Evolutionary conservation across 2,113 vertebrate species (phyloP).

Genomic region (Tragelaphus buxtoni): DNA sequence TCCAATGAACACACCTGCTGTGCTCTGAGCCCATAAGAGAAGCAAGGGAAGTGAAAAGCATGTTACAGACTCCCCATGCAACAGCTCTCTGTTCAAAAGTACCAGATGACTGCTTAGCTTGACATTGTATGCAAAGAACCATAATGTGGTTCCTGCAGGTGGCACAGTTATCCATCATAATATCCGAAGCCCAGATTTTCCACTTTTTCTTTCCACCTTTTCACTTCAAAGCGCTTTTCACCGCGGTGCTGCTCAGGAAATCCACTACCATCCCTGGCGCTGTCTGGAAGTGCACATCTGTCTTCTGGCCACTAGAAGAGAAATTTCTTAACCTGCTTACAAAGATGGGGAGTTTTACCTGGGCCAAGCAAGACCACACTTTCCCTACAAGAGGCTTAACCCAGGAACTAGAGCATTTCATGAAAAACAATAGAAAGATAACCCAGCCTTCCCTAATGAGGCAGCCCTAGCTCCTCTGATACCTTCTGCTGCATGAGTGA

Average conservation of each 20-base stretch:
- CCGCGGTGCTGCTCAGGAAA: not conserved
- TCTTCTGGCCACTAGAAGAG: not conserved
- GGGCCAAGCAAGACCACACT: not conserved
- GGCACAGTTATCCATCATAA: not conserved
- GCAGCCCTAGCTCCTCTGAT: not conserved
- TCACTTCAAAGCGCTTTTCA: not conserved
- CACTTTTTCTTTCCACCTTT: not conserved
- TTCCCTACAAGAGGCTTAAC: not conserved
- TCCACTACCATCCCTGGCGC: not conserved
- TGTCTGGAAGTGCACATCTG: not conserved
- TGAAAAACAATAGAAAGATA: constrained; percentile 16
- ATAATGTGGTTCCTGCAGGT: not conserved
- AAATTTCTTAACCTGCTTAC: not conserved
- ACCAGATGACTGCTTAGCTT: not conserved
- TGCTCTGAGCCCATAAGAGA: not conserved
- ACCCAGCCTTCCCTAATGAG: not conserved
- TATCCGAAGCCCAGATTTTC: not conserved
- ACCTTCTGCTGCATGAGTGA: not conserved
- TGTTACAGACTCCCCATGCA: not conserved
- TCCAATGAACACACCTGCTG: not conserved
- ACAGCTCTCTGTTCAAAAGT: not conserved
- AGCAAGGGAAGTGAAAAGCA: not conserved
- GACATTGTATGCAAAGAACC: not conserved
- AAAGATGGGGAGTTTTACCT: not conserved
- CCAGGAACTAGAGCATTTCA: not conserved